Percentiles rank a stretch among this genome's conserved stretches.
Evolutionary conservation across 2,113 vertebrate genomes (phyloP).

Genomic region (Chaenocephalus aceratus): DNA sequence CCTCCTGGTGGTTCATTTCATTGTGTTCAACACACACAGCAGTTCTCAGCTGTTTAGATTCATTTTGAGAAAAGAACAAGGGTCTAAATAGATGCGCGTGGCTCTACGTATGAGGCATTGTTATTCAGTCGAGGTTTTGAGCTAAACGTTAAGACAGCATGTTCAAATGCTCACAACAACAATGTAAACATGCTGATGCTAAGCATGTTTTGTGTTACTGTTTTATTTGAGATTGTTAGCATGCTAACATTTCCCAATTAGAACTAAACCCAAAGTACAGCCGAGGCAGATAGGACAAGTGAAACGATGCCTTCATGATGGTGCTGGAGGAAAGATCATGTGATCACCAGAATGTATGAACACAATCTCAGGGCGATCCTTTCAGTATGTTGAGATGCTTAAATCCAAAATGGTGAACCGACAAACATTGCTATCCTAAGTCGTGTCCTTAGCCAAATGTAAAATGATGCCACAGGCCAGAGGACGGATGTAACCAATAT

Average conservation of each 20-base stretch:
- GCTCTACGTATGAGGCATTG: background rate
- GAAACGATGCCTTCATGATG: no score
- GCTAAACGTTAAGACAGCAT: background rate
- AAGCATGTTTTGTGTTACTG: background rate
- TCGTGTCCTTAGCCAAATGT: background rate
- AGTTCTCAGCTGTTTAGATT: background rate
- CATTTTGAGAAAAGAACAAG: background rate
- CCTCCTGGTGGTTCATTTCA: background rate
- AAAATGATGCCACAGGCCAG: background rate
- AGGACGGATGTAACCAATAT: background rate
- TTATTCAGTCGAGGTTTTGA: background rate
- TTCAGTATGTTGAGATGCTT: background rate
- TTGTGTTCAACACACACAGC: background rate
- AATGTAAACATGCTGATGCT: background rate
- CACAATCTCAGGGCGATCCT: background rate
- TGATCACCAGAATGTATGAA: background rate
- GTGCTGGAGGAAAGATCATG: no score
- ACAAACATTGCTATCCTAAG: background rate
- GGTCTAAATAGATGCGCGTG: background rate
- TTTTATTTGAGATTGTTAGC: background rate
- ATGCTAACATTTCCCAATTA: background rate
- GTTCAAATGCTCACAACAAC: background rate
- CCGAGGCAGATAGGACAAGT: background rate
- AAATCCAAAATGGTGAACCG: background rate
- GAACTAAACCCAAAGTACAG: background rate